Percentiles rank a stretch among this genome's conserved stretches.
Evolutionary conservation across 2,113 vertebrate genomes (phyloP).

Genomic region (Microcebus jonahi): DNA sequence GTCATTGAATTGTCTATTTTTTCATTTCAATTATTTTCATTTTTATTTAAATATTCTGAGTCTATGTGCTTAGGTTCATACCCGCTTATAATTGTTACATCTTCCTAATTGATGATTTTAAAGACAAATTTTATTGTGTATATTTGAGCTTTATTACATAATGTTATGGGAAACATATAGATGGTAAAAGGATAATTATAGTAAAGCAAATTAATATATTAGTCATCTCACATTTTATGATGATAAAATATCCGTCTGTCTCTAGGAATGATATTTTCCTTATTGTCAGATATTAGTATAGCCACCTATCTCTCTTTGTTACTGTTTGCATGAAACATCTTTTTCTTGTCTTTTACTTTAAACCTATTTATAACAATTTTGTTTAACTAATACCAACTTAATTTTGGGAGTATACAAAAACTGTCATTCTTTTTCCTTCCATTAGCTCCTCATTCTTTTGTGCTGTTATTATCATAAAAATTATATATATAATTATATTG

Average conservation of each 20-base stretch:
- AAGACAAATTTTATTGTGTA: background rate
- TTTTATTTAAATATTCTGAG: background rate
- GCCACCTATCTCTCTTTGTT: background rate
- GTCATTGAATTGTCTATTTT: background rate
- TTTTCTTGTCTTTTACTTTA: background rate
- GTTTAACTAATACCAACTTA: background rate
- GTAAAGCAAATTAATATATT: background rate
- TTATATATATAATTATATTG: too few relatives aligned
- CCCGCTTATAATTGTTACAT: background rate
- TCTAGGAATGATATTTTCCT: background rate
- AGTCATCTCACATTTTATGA: background rate
- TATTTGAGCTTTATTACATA: background rate
- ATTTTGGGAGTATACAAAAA: background rate
- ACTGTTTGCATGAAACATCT: background rate
- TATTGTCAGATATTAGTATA: background rate
- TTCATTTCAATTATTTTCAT: background rate
- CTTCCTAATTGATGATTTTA: background rate
- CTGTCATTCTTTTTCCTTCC: background rate
- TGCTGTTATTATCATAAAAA: background rate
- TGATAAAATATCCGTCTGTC: background rate
- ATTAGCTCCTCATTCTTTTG: background rate
- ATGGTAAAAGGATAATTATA: background rate
- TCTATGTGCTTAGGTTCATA: background rate
- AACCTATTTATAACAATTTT: background rate
- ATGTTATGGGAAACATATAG: background rate